Conservation (phyloP, 2,888 invertebrate species). For the Hermodice carunculata region DNA sequence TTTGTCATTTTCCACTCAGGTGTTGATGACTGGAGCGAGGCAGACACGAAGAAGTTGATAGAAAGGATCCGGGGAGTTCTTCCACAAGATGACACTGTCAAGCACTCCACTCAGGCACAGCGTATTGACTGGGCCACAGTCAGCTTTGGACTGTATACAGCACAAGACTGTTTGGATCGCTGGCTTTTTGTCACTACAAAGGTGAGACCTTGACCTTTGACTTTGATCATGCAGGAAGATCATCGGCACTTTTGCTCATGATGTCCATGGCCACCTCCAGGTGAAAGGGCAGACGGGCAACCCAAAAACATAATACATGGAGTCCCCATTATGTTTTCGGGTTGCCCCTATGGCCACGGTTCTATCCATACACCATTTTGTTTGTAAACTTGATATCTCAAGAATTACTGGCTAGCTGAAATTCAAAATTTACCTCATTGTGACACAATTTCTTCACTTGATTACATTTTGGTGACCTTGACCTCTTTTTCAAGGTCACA, state of each 20-base stretch:
- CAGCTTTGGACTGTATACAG: conserved; percentile 71
- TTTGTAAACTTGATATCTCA: too few species aligned
- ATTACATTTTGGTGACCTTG: too few species aligned
- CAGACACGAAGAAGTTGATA: conserved; percentile 70
- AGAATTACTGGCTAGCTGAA: too few species aligned
- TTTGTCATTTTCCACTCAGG: too few species aligned
- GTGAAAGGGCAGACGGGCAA: too few species aligned
- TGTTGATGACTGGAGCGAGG: conserved; percentile 71
- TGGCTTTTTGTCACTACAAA: conserved; percentile 66
- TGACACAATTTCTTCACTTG: too few species aligned
- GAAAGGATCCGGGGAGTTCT: conserved; percentile 69
- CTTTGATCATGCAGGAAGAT: not conserved
- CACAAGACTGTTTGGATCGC: conserved; percentile 72
- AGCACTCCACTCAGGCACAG: conserved; percentile 69
- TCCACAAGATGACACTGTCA: conserved; percentile 71
- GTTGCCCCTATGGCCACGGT: too few species aligned
- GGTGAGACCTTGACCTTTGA: conserved; percentile 23
- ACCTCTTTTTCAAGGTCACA: too few species aligned
- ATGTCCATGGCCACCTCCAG: not conserved
- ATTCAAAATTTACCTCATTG: too few species aligned
- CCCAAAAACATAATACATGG: too few species aligned
- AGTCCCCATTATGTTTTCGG: too few species aligned
- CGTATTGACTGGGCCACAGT: conserved; percentile 72
- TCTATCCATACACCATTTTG: too few species aligned
- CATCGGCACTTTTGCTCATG: not conserved